Evolutionary conservation across 2,113 vertebrate genomes (phyloP), one percentile per base, ranked within the genome.

Genomic region (Thymallus thymallus): DNA sequence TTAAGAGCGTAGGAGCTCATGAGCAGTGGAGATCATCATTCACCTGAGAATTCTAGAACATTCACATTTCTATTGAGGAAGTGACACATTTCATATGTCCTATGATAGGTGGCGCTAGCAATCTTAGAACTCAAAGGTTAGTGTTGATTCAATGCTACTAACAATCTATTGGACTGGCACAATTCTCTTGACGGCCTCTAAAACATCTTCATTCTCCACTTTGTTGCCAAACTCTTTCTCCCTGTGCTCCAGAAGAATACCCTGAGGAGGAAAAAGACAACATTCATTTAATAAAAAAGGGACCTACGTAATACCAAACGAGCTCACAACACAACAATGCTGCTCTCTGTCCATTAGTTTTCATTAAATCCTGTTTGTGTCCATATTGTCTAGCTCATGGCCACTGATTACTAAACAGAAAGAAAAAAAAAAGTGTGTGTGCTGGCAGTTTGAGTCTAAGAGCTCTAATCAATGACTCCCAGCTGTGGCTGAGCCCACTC

Each of bases 141-240:
- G 3, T 51, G 48, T 51, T 51, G 35, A 26, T 26, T 9, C 13
- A 14, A 20, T n/a, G n/a, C 22, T 3, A 61, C 6, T 18, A n/a
- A 64, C 23, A 75, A 75, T 22, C 79, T 91, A 92, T 66, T 93
- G 89, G 46, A 88, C 83, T 18, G 85, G 84, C 51, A 92, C 88
- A 79, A 99, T 95, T 90, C 94, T 96, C 88, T 90, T 92, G 45
- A 90, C 90, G 22, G 97, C 96, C 85, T 97, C 94, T 68, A 97
- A 88, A 88, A 99, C 94, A 79, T 94, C 90, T 0, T 81, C 85
- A 16, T 56, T 88, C 46, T 92, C 92, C 72, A 97, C 97, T 86
- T 95, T 97, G 77, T 99, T 88, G 78, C 98, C 98, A 88, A 99
- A 99, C 90, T 99, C 94, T 76, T 95, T 98, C 88, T 99, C 98